phyloP scores from a whole-genome alignment of 1,140 invertebrate genomes.

The Lordiphosa stackelbergi region DNA sequence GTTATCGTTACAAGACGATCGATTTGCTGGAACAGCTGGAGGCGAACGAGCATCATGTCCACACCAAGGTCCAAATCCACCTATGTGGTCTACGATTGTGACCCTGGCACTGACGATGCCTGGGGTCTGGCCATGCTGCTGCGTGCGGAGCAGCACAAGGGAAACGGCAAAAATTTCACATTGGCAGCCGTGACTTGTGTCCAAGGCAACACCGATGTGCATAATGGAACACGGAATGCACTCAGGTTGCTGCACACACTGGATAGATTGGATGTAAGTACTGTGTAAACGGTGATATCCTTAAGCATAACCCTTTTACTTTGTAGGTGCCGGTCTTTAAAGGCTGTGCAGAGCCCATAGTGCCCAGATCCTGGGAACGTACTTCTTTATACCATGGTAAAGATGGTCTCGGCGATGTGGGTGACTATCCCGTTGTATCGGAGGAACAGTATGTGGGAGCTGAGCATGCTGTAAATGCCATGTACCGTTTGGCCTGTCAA shows the following conservation, averaged over 20 bases:
- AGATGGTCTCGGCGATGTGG: conserved; percentile 82
- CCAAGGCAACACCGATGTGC: conserved; percentile 80
- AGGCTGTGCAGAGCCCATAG: conserved; percentile 78
- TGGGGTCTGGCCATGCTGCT: conserved; percentile 80
- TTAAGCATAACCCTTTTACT: neutral
- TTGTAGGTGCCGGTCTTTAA: conserved; percentile 82
- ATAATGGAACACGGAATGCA: conserved; percentile 80
- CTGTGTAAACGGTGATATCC: neutral
- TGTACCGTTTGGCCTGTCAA: conserved; percentile 77
- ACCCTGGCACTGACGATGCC: conserved; percentile 83
- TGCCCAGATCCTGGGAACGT: conserved; percentile 17
- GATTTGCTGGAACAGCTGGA: too few species aligned
- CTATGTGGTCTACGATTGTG: conserved; percentile 80
- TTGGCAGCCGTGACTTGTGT: conserved; percentile 82
- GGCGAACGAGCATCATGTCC: too few species aligned
- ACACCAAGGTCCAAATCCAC: too few species aligned
- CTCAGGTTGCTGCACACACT: conserved; percentile 79
- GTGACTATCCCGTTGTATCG: conserved; percentile 19
- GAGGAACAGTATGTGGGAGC: conserved; percentile 13
- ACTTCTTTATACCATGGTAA: conserved; percentile 72
- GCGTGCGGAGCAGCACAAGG: conserved; percentile 76
- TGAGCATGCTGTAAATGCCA: conserved; percentile 67
- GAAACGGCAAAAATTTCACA: conserved; percentile 61
- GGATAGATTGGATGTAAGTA: conserved; percentile 79
- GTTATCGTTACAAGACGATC: too few species aligned